These are phyloP conservation scores for Poecilia gillii DNA, from an alignment of 2,797 vertebrate genomes.

Conservation along the genomic window DNA sequence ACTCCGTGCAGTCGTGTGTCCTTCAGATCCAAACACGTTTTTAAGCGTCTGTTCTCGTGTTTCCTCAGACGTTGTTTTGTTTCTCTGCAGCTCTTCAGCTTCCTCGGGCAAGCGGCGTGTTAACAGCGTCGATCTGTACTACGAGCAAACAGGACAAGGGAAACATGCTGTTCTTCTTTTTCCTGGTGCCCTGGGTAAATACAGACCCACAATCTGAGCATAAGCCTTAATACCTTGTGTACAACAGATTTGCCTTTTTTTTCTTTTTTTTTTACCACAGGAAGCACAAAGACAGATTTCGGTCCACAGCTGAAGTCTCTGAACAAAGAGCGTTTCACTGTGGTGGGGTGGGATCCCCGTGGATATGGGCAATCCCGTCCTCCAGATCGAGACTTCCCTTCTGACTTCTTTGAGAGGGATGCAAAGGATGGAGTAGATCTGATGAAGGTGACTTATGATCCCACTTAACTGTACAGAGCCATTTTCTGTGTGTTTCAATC, in stretches of 20 bases:
- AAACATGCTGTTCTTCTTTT: slow-evolving; percentile 85
- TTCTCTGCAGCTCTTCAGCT: slow-evolving; percentile 76
- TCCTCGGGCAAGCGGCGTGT: slow-evolving; percentile 79
- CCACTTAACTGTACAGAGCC: neutral
- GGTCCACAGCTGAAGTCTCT: slow-evolving; percentile 87
- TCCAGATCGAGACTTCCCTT: slow-evolving; percentile 88
- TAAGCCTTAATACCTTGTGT: slow-evolving; percentile 75
- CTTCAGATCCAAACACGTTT: neutral
- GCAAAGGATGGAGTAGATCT: slow-evolving; percentile 90
- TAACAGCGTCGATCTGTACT: slow-evolving; percentile 88
- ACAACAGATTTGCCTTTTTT: neutral
- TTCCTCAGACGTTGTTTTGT: neutral
- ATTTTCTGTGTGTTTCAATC: neutral
- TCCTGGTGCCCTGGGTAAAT: slow-evolving; percentile 89
- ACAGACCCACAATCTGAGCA: slow-evolving; percentile 49
- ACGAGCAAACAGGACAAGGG: slow-evolving; percentile 85
- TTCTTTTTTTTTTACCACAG: slow-evolving; percentile 64
- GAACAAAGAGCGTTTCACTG: slow-evolving; percentile 84
- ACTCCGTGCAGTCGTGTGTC: neutral
- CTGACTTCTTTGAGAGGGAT: slow-evolving; percentile 90
- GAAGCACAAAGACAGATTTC: slow-evolving; percentile 88
- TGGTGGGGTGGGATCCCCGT: slow-evolving; percentile 90
- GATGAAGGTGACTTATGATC: slow-evolving; percentile 82
- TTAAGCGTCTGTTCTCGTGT: neutral
- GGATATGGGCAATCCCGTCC: slow-evolving; percentile 91